Percentiles rank a stretch among this genome's conserved stretches.
Conservation (phyloP, 37 sponge, comb jelly and placozoan species). For the Corticium candelabrum region DNA sequence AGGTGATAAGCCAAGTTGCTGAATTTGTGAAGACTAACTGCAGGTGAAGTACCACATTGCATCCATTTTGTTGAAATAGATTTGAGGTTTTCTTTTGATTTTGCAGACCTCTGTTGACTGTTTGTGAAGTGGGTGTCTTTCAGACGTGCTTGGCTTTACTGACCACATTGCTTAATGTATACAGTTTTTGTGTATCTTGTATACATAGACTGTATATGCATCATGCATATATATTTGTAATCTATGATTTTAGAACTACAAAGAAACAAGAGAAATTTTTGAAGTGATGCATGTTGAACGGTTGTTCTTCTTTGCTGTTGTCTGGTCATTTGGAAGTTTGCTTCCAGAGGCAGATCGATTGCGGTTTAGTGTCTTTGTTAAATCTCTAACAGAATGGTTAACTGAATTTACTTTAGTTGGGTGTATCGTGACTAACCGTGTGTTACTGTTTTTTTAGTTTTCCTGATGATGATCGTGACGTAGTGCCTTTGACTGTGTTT, state of each 20-base stretch:
- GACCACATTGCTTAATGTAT: conserved; percentile 62
- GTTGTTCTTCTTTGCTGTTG: conserved; percentile 62
- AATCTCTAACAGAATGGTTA: conserved; percentile 57
- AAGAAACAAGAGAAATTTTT: conserved; percentile 69
- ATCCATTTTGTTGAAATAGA: conserved; percentile 8
- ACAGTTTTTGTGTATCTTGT: background rate
- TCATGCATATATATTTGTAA: background rate
- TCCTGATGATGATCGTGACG: conserved; percentile 79
- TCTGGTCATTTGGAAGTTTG: conserved; percentile 83
- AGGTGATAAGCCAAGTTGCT: background rate
- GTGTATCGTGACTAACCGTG: background rate
- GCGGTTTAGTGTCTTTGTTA: conserved; percentile 57
- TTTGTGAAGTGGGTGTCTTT: conserved; percentile 55
- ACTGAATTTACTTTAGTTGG: background rate
- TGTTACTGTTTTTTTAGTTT: conserved; percentile 25
- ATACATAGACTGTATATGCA: background rate
- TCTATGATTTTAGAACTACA: conserved; percentile 35
- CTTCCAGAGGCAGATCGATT: conserved; percentile 33
- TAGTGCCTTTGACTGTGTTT: conserved; percentile 48
- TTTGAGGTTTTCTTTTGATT: conserved; percentile 9
- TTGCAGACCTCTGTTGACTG: conserved; percentile 19
- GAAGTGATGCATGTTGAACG: conserved; percentile 70
- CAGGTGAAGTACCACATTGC: background rate
- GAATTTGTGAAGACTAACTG: background rate
- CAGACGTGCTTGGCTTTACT: conserved; percentile 69